Evolutionary conservation across 2,113 vertebrate species (phyloP).

Genomic region (Phaetusa simplex): DNA sequence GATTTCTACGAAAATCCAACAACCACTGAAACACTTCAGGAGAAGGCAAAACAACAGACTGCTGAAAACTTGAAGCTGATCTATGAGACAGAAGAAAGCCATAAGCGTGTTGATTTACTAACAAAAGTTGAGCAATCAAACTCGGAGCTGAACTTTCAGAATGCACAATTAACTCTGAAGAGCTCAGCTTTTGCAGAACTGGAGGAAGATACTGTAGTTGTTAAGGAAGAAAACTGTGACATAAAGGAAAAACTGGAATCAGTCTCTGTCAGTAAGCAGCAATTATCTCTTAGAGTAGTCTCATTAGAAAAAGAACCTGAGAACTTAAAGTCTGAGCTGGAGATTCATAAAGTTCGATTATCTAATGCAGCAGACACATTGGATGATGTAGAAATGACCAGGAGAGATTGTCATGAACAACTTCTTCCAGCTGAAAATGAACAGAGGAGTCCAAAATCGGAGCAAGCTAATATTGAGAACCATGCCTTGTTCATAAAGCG

Average conservation of each 20-base stretch:
- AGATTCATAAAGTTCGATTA: conserved; percentile 54
- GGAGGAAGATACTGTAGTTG: conserved; percentile 55
- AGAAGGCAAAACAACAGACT: conserved; percentile 25
- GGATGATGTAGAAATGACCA: conserved; percentile 67
- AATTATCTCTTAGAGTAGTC: conserved; percentile 22
- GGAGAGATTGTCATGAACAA: conserved; percentile 73
- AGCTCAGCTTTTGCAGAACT: conserved; percentile 67
- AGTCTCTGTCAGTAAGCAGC: conserved; percentile 55
- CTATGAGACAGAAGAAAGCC: not conserved
- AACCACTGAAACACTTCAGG: not conserved
- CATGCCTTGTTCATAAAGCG: conserved; percentile 72
- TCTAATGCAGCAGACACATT: conserved; percentile 63
- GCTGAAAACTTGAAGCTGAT: conserved; percentile 36
- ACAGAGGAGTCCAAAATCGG: conserved; percentile 70
- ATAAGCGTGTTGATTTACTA: conserved; percentile 28
- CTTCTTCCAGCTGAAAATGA: conserved; percentile 78
- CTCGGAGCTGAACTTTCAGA: conserved; percentile 63
- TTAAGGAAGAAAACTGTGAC: conserved; percentile 68
- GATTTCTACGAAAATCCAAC: conserved; percentile 15
- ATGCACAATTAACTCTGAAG: conserved; percentile 68
- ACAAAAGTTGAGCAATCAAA: conserved; percentile 60
- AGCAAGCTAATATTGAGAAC: conserved; percentile 76
- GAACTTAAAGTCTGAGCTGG: conserved; percentile 62
- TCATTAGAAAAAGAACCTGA: conserved; percentile 68
- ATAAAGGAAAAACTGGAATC: conserved; percentile 53